Base-by-base conservation (phyloP, 1,140 invertebrate genomes). In the Aphelenchoides avenae region DNA sequence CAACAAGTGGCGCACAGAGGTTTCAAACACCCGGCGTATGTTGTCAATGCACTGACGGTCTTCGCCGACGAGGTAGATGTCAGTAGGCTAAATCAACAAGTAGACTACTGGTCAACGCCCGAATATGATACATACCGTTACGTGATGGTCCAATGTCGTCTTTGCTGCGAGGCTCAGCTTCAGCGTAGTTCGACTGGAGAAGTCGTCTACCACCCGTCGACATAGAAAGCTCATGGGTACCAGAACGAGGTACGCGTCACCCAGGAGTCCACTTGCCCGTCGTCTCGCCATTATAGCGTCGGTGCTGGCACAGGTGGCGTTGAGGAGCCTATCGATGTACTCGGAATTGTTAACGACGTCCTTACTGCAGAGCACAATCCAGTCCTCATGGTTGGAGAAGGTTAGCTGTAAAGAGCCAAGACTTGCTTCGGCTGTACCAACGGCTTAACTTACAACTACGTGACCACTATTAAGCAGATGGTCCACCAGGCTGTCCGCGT, bases 201-300 rank as follows among this genome's bases (percentile, higher is more conserved):
- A 33, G 15, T 59, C 34, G 15, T 44, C 13, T 20, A n/a, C 27
- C 7, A 49, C n/a, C n/a, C n/a, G 15, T 3, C 3, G 5, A 30
- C 26, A 46, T 20, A 46, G n/a, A 11, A 57, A 30, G 9, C 33
- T 22, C 5, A 24, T 27, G 11, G 57, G 57, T 22, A 59, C 37
- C 13, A 59, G 37, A 24, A 59, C 55, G 9, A 59, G n/a, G 41
- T 59, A 59, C 29, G 30, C 53, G 11, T 33, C n/a, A 13, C 50
- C 30, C 3, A 22, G 26, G 7, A 34, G 30, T 1, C 13, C 6
- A 40, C 22, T 41, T 27, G 18, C 6, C 11, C 13, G 15, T 44
- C 42, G 11, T 11, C 13, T 11, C 9, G 52, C 11, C 43, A 9
- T 59, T 27, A 3, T 33, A 9, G 27, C 3, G 5, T 3, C 47